These are phyloP conservation scores for Chaetodon trifasciatus DNA, from an alignment of 2,797 vertebrate species.

Conservation along the genomic window DNA sequence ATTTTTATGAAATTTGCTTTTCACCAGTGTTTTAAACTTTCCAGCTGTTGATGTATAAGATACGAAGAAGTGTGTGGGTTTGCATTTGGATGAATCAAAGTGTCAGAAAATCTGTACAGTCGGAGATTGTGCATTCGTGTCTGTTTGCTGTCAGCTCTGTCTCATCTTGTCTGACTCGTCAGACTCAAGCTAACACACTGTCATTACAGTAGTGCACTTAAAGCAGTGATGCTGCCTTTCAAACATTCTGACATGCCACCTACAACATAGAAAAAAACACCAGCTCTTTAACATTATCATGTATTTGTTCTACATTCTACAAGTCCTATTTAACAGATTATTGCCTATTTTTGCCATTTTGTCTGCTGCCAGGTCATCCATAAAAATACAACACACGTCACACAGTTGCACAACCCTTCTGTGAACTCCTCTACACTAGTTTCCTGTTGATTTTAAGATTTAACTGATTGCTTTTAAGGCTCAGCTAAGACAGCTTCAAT, in stretches of 20 bases:
- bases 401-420: conserved; percentile 9
- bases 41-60: no score
- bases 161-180: conserved; percentile 7
- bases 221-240: conserved; percentile 17
- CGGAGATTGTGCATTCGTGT: neutral
- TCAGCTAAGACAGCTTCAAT: neutral
- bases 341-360: conserved; percentile 17
- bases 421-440: neutral
- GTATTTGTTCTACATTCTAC: conserved; percentile 14
- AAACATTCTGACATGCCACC: conserved; percentile 16
- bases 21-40: no score
- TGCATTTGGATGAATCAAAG: neutral
- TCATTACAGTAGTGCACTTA: conserved; percentile 32
- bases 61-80: no score
- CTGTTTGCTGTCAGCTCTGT: conserved; percentile 1
- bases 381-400: neutral
- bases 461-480: conserved; percentile 6
- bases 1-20: no score
- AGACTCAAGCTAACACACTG: conserved; percentile 6
- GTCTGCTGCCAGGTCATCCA: conserved; percentile 11
- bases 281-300: conserved; percentile 5
- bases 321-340: conserved; percentile 12
- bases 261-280: neutral
- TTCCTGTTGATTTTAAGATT: conserved; percentile 29
- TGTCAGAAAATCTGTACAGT: neutral